These are phyloP conservation scores for Bedellia somnulentella DNA, from an alignment of 2,888 invertebrate genomes.

Conservation along the genomic window DNA sequence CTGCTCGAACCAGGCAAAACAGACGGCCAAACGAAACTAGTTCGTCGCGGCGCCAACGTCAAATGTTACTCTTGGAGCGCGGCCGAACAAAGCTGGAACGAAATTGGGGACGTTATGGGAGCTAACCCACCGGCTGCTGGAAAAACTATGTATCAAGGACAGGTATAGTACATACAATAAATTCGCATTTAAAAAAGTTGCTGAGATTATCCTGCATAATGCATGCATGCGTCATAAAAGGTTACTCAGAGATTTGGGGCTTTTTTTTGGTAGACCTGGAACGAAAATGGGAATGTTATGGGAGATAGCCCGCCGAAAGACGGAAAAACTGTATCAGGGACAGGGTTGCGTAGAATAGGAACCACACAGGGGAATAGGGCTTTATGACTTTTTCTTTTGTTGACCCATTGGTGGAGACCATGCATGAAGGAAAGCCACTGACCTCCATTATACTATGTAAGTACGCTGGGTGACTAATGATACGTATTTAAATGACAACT, in stretches of 20 bases:
- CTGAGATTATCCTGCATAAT: not conserved
- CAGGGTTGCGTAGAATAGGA: no score
- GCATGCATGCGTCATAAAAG: not conserved
- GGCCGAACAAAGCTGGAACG: constrained; percentile 71
- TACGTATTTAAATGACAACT: no score
- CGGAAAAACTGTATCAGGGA: constrained; percentile 81
- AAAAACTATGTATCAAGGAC: constrained; percentile 81
- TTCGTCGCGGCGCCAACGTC: constrained; percentile 70
- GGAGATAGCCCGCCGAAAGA: constrained; percentile 72
- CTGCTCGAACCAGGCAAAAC: constrained; percentile 73
- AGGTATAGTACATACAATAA: constrained; percentile 51
- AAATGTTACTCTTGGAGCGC: constrained; percentile 80
- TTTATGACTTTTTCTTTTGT: no score
- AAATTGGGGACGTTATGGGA: constrained; percentile 89
- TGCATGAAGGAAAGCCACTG: no score
- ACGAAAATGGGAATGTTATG: constrained; percentile 86
- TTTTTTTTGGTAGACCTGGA: no score
- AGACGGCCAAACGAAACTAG: constrained; percentile 85
- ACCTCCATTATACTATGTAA: no score
- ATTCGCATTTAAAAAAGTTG: not conserved
- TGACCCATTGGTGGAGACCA: no score
- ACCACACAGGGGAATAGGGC: no score
- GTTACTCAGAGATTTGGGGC: no score
- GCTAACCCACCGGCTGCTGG: constrained; percentile 70
- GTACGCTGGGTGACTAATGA: no score